Conservation (phyloP, 2,888 invertebrate species). For the Hymenopus coronatus region DNA sequence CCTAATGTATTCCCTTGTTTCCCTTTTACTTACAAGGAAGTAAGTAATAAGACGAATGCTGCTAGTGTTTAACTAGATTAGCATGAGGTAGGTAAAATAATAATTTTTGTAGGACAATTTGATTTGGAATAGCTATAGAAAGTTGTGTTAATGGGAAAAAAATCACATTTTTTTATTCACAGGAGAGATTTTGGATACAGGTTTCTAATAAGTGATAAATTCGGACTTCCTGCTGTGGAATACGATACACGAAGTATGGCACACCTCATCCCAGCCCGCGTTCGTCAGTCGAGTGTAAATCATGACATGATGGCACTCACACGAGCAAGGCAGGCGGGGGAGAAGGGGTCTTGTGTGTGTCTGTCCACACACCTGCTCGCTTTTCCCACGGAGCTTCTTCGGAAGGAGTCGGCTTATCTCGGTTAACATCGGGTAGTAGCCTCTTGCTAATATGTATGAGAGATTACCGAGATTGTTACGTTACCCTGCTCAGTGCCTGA, state of each 20-base stretch:
- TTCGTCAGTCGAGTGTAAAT: conserved; percentile 4
- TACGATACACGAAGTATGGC: background rate
- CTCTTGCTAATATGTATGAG: background rate
- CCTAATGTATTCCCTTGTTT: no score
- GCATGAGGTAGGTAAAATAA: no score
- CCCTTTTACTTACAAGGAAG: no score
- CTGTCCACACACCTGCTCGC: conserved; percentile 29
- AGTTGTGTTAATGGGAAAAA: no score
- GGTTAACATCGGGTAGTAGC: conserved; percentile 7
- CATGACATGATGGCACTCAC: background rate
- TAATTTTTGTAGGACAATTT: no score
- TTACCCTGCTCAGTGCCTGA: background rate
- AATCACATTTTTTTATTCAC: no score
- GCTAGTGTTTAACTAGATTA: no score
- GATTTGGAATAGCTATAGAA: no score
- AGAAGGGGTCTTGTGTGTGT: background rate
- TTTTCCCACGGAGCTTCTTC: conserved; percentile 32
- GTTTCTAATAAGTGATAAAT: background rate
- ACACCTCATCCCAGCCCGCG: background rate
- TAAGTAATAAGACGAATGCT: no score
- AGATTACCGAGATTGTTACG: background rate
- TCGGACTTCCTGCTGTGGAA: background rate
- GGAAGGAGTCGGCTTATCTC: conserved; percentile 22
- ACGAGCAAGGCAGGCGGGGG: background rate
- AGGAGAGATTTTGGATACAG: no score